Base-by-base conservation (phyloP, 1,140 invertebrate species). In the Eriosoma lanigerum region DNA sequence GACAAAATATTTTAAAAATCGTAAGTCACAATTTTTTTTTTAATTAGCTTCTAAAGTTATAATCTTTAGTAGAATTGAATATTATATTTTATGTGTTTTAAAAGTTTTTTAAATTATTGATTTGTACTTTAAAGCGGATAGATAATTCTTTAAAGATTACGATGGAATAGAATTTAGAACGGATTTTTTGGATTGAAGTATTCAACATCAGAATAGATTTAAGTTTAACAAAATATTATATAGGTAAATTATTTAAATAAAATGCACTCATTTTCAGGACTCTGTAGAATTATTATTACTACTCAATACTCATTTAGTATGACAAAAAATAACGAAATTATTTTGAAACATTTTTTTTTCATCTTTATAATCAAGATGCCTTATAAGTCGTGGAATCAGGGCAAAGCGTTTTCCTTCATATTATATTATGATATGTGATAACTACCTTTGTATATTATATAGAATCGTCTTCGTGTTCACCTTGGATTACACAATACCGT, bases 381-480 rank as follows among this genome's bases (percentile, higher is more conserved):
- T 48, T 68, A 68, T 68, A 68, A 68, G 66, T 46, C 64, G 6
- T 24, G 38, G 44, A 68, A 24, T 68, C 38, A 12, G 21, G 6
- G 21, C 26, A 6, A 48, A 68, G 21, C 32, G 15, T 48, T 68
- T 48, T 48, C 66, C 44, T 68, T 48, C 44, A 2, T 10, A 48
- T 6, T 3, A 68, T 24, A 2, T 8, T n/a, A 46, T 68, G 21
- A 68, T 12, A 52, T 19, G 8, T 54, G 8, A 4, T 4, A 4
- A 54, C 52, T 3, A 15, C 21, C 15, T 68, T 5, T 68, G 13
- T 48, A 48, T 68, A 38, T 38, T 8, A 38, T 32, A 48, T 48
- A 68, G 15, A 48, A 68, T 68, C 66, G 66, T 68, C 66, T 68
- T 68, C 66, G 66, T 68, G 44, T 48, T 68, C 21, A 48, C 66